Conservation (phyloP, 2,113 vertebrate genomes). For the Rhombomys opimus region DNA sequence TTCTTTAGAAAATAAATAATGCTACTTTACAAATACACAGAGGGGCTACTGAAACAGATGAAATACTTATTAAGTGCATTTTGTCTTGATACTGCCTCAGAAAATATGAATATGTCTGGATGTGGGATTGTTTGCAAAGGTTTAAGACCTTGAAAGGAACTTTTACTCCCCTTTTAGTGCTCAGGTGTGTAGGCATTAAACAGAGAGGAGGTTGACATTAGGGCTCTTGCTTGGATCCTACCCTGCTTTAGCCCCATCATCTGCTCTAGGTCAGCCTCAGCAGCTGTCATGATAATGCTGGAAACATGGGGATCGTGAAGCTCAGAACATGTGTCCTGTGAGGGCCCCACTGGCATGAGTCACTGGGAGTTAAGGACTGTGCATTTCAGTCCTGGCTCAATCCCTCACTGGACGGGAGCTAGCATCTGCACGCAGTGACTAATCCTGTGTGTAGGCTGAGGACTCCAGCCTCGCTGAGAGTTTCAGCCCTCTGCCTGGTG, state of each 20-base stretch:
- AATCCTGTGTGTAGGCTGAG: not conserved
- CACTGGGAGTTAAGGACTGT: not conserved
- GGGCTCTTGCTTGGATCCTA: not conserved
- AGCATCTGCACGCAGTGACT: not conserved
- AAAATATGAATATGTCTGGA: not conserved
- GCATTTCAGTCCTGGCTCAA: not conserved
- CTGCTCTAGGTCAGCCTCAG: not conserved
- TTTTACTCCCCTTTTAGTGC: not conserved
- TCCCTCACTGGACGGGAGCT: not conserved
- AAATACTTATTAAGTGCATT: conserved; percentile 32
- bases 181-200: not conserved
- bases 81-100: conserved; percentile 8
- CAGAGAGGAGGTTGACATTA: rapidly evolving
- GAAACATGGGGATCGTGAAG: not conserved
- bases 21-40: conserved; percentile 20
- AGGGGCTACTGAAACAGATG: not conserved
- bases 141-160: too few relatives aligned
- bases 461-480: not conserved
- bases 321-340: not conserved
- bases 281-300: not conserved
- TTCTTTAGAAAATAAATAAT: not conserved
- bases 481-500: conserved; percentile 18
- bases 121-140: not conserved
- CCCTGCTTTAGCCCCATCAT: rapidly evolving
- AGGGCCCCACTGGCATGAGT: not conserved